Evolutionary conservation across 1,140 invertebrate species (phyloP).

Genomic region (Dreissena polymorpha): DNA sequence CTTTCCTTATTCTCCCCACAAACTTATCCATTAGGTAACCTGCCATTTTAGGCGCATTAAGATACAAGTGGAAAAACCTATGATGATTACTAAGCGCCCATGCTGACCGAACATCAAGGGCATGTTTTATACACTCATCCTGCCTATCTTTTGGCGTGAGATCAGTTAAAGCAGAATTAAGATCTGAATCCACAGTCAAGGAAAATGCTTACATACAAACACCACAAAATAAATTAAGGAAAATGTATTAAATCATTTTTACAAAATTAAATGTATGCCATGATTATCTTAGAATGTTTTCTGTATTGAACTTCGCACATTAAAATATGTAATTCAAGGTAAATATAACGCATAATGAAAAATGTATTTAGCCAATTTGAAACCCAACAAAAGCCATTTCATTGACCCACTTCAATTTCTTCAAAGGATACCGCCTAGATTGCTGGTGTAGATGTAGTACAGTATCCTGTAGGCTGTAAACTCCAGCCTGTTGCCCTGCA

Average conservation of each 20-base stretch:
- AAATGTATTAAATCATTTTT: too few species aligned
- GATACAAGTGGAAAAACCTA: conserved; percentile 94
- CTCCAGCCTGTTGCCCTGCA: conserved; percentile 83
- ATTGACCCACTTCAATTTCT: not conserved
- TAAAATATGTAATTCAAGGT: too few species aligned
- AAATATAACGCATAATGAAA: too few species aligned
- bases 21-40: conserved; percentile 99
- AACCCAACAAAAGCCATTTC: too few species aligned
- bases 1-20: conserved; percentile 93
- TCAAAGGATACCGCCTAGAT: conserved; percentile 90
- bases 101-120: conserved; percentile 91
- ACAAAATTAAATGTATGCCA: too few species aligned
- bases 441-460: conserved; percentile 98
- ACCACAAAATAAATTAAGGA: too few species aligned
- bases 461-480: conserved; percentile 97
- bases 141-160: conserved; percentile 89
- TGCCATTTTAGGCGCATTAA: conserved; percentile 94
- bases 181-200: conserved; percentile 85
- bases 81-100: conserved; percentile 96
- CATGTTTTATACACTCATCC: conserved; percentile 92
- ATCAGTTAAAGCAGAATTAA: conserved; percentile 92
- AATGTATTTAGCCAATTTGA: too few species aligned
- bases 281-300: too few species aligned
- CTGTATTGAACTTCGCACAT: too few species aligned
- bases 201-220: not conserved